Base-by-base conservation (phyloP, 2,888 invertebrate genomes). In the Drosophila peninsularis region DNA sequence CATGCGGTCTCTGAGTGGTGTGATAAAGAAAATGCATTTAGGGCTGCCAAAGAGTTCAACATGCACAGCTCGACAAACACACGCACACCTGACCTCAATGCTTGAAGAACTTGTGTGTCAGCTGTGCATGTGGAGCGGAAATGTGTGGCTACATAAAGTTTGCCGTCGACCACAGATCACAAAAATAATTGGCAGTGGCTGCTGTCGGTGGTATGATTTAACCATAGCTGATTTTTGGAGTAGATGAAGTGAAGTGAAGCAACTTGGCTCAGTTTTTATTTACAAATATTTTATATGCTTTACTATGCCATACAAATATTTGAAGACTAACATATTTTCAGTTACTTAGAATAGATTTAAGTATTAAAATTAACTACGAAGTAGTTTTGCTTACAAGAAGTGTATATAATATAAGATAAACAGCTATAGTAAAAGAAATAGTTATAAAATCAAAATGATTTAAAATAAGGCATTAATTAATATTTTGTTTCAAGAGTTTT, bases 1-100 rank as follows among this genome's bases (percentile, higher is more conserved):
- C 49, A 37, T 57, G 60, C 30, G 76, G 63, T 45, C 49, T 80
- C 70, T 61, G 62, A 71, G 80, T 76, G 63, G 76, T 76, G 78
- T 77, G 73, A 73, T 70, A 77, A 73, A 77, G 77, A 77, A 76
- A 79, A 77, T 81, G 80, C 79, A 79, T 81, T 78, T 79, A 67
- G 82, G 72, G 72, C 66, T 70, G 24, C 30, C 66, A 60, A 60
- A 71, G 64, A 58, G 64, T 37, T 65, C 39, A 24, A 54, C 63
- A 57, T 36, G 10, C 11, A 21, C 41, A 24, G 0, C 24, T 24
- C 24, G 24, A 24, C 24, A 24, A 24, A 24, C 44, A 45, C 30
- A 53, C 14, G 5, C 34, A 53, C 49, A 61, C 68, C 63, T 85
- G 83, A 83, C 82, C 82, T 70, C 83, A 83, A 74, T 82, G 71